Evolutionary conservation across 2,113 vertebrate genomes (phyloP).

Genomic region (Lagopus muta): DNA sequence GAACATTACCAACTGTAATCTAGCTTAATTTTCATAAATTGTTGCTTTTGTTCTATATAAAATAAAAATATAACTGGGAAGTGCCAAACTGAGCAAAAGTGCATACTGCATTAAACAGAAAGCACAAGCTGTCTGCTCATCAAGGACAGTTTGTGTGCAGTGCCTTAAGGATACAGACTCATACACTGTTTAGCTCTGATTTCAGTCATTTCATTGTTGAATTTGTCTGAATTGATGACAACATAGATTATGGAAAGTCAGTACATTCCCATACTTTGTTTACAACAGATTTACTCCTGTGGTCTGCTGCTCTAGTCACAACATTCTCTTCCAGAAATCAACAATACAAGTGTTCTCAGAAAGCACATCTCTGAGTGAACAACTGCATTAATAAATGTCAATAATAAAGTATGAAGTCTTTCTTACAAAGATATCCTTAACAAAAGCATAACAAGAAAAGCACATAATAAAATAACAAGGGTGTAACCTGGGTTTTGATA

Average conservation of each 20-base stretch:
- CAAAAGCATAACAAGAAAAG: constrained; percentile 72
- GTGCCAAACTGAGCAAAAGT: constrained; percentile 43
- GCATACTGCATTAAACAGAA: constrained; percentile 44
- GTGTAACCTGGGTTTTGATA: constrained; percentile 53
- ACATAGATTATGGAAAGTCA: not conserved
- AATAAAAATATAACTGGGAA: constrained; percentile 39
- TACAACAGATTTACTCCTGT: constrained; percentile 27
- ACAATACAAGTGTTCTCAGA: constrained; percentile 64
- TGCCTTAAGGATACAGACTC: not conserved
- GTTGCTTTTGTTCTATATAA: constrained; percentile 28
- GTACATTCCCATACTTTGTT: constrained; percentile 54
- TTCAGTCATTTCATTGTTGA: constrained; percentile 14
- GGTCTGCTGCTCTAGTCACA: constrained; percentile 27
- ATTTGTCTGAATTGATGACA: not conserved
- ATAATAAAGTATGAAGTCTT: constrained; percentile 74
- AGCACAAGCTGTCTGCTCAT: constrained; percentile 10
- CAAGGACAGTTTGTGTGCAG: not conserved
- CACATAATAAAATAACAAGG: constrained; percentile 44
- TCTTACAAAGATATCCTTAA: constrained; percentile 77
- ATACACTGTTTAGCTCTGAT: not conserved
- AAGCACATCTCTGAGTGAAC: constrained; percentile 58
- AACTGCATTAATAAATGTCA: constrained; percentile 59
- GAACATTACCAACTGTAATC: constrained; percentile 25
- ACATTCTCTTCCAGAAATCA: constrained; percentile 53
- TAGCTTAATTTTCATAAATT: constrained; percentile 27